A percentile compares a stretch with the other conserved stretches of the same genome.
Conservation (phyloP, 2,888 invertebrate species). For the Drosophila acutilabella region DNA sequence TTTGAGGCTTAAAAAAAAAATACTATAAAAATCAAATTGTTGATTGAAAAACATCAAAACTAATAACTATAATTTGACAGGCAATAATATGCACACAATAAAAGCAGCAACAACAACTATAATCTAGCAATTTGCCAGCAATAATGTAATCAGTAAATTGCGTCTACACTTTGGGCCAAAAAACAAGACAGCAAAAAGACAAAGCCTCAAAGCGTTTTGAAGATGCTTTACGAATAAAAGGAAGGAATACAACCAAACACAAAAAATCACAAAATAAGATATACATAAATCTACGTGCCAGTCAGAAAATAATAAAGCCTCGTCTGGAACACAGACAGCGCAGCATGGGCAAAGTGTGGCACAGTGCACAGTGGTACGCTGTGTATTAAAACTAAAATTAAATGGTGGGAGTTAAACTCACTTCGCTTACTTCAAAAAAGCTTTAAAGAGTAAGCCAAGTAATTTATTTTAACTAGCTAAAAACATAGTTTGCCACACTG, state of each 20-base stretch:
- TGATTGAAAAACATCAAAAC: slow-evolving; percentile 60
- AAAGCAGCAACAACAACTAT: slow-evolving; percentile 51
- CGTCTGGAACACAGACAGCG: slow-evolving; percentile 51
- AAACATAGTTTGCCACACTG: slow-evolving; percentile 38
- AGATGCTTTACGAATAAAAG: slow-evolving; percentile 57
- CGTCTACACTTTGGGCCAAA: slow-evolving; percentile 65
- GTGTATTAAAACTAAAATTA: not conserved
- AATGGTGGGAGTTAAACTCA: too few relatives aligned
- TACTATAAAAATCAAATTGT: not conserved
- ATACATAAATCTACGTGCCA: slow-evolving; percentile 78
- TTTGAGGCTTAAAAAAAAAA: not conserved
- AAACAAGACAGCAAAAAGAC: slow-evolving; percentile 25
- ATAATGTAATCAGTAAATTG: slow-evolving; percentile 79
- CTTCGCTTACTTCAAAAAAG: too few relatives aligned
- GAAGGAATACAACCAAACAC: slow-evolving; percentile 20
- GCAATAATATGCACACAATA: slow-evolving; percentile 59
- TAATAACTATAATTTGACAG: slow-evolving; percentile 75
- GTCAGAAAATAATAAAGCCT: slow-evolving; percentile 72
- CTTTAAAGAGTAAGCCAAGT: too few relatives aligned
- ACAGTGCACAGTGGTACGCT: slow-evolving; percentile 45
- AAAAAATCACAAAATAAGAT: slow-evolving; percentile 49
- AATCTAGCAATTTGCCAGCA: slow-evolving; percentile 78
- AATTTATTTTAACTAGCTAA: not conserved
- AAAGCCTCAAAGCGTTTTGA: slow-evolving; percentile 55
- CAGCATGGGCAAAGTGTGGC: slow-evolving; percentile 62